Percentiles rank a stretch among this genome's conserved stretches.
Conservation (phyloP, 2,113 vertebrate genomes). For the Chloroceryle aenea region DNA sequence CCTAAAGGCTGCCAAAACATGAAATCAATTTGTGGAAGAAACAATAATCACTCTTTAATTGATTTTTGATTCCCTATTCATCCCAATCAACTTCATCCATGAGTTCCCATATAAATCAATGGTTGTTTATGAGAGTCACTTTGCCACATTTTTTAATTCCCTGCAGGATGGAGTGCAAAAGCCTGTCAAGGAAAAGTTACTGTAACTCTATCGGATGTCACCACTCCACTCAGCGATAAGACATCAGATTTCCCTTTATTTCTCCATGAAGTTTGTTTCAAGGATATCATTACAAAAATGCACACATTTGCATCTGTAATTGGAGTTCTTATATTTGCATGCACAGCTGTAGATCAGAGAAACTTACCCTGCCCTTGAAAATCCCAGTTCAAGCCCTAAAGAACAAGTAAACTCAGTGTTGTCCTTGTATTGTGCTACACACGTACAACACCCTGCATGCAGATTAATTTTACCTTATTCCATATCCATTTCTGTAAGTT, state of each 20-base stretch:
- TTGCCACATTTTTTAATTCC: background rate
- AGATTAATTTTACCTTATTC: background rate
- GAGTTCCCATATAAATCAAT: conserved; percentile 12
- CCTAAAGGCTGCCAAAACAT: conserved; percentile 54
- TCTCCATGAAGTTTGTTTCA: background rate
- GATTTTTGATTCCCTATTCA: conserved; percentile 65
- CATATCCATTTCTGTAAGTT: background rate
- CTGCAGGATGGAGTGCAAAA: background rate
- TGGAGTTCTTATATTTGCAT: background rate
- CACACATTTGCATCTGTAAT: fast-evolving
- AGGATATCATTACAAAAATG: background rate
- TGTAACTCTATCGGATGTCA: background rate
- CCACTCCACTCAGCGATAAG: background rate
- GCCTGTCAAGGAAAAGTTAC: background rate
- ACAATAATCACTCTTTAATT: conserved; percentile 70
- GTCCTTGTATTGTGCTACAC: background rate
- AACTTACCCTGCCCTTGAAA: background rate
- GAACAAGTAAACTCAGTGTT: background rate
- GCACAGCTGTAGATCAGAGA: background rate
- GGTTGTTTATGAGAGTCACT: background rate
- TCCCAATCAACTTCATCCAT: conserved; percentile 38
- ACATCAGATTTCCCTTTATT: background rate
- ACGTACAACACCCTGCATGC: background rate
- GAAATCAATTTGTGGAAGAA: conserved; percentile 62
- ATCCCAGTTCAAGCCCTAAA: background rate